Evolutionary conservation across 1,140 invertebrate genomes (phyloP), one percentile per base, ranked within the genome.

Genomic region (Drosophila ohnishii): DNA sequence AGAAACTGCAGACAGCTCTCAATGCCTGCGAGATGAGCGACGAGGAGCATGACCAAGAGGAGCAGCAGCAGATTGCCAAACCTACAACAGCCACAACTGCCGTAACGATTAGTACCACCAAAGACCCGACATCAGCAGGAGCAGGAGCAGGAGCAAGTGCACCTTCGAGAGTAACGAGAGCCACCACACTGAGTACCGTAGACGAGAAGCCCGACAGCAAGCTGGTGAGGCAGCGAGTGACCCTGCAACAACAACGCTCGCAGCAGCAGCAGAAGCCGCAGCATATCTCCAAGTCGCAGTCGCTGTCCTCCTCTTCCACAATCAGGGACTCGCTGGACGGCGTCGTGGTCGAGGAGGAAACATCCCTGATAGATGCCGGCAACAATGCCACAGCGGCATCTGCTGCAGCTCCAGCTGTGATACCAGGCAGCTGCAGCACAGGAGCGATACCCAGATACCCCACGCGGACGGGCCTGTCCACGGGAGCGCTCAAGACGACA

Each of bases 61-160:
- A 53, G 37, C 45, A 67, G 62, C 56, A 59, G 62, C 70, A 81
- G 75, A 51, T 61, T 64, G 84, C 75, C 77, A 80, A 87, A 74
- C 69, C 65, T 70, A 67, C 78, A 78, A 67, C 79, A 74, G 71
- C 62, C 67, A 80, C 64, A 89, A 88, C 80, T 89, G 85, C 80
- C 80, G 81, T 89, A 75, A 89, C 87, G 79, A 90, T 78, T 90
- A 86, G 78, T 87, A 90, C 88, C 79, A 86, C 78, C 81, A 90
- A 90, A 75, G 75, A 61, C 50, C 67, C 65, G 45, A 58, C 74
- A 67, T 56, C 61, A 69, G 25, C 69, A 40, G 51, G 14, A 53
- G 59, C 67, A 62, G 50, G 34, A 74, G 40, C 64, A 63, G 51
- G 30, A 72, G 37, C 73, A 44, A 51, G 57, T 66, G 57, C 70